Conservation (phyloP, 2,113 vertebrate species). For the Megalops atlanticus region DNA sequence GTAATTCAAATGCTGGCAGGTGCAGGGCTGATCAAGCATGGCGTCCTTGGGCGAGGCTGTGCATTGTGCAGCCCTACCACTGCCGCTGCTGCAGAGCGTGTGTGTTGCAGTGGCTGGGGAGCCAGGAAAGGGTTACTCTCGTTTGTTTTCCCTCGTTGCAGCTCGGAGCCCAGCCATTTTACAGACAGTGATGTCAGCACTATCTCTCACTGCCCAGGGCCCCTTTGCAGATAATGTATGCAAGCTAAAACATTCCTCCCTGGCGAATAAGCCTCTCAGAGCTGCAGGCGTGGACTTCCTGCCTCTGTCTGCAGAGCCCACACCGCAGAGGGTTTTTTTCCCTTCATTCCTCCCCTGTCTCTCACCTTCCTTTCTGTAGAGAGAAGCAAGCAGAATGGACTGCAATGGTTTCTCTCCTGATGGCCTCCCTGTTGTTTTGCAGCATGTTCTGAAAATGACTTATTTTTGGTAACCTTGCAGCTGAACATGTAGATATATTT, state of each 20-base stretch:
- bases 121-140: slow-evolving; percentile 65
- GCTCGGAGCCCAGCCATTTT: slow-evolving; percentile 67
- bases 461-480: background rate
- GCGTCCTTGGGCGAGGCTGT: background rate
- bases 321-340: slow-evolving; percentile 18
- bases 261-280: slow-evolving; percentile 64
- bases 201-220: slow-evolving; percentile 67
- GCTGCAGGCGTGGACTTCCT: slow-evolving; percentile 68
- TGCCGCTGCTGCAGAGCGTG: background rate
- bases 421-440: background rate
- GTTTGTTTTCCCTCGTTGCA: slow-evolving; percentile 60
- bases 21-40: background rate
- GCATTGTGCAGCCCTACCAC: slow-evolving; percentile 13
- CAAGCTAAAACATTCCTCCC: slow-evolving; percentile 75
- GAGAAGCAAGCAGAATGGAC: slow-evolving; percentile 33
- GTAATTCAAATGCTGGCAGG: background rate
- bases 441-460: background rate
- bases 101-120: slow-evolving; percentile 6
- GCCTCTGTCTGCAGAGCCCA: slow-evolving; percentile 48
- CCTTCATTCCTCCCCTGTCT: background rate
- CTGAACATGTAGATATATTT: background rate
- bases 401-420: background rate
- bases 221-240: slow-evolving; percentile 71
- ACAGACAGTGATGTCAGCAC: slow-evolving; percentile 78
- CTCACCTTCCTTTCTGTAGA: slow-evolving; percentile 32